These are phyloP conservation scores for Meteorus cinctellus DNA, from an alignment of 2,888 invertebrate genomes.

Conservation along the genomic window DNA sequence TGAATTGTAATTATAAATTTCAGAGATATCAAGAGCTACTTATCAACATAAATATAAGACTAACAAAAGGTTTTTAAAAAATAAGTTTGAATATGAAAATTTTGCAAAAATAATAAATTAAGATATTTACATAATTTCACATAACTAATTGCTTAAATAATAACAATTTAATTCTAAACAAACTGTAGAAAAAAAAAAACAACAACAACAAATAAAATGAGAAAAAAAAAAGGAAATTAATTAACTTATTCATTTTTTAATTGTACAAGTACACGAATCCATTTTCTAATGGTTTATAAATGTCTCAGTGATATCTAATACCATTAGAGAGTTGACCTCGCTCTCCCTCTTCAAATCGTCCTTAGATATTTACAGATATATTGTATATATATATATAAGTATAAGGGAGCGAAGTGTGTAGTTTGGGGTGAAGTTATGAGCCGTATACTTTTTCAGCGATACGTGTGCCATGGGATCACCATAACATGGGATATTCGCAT, in stretches of 20 bases:
- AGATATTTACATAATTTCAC: too few species aligned
- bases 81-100: too few species aligned
- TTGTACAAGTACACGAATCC: background rate
- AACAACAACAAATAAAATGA: too few species aligned
- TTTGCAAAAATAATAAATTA: too few species aligned
- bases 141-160: too few species aligned
- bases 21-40: too few species aligned
- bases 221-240: background rate
- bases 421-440: constrained; percentile 64
- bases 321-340: constrained; percentile 56
- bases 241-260: constrained; percentile 1
- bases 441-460: constrained; percentile 59
- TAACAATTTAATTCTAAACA: too few species aligned
- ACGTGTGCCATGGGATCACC: constrained; percentile 71
- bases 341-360: constrained; percentile 24
- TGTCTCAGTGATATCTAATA: constrained; percentile 62
- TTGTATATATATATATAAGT: constrained; percentile 2
- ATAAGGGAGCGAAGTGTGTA: constrained; percentile 53
- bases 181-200: too few species aligned
- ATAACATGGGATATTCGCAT: constrained; percentile 71
- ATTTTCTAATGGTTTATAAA: constrained; percentile 11
- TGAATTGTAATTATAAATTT: too few species aligned
- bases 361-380: constrained; percentile 7
- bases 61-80: too few species aligned
- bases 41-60: too few species aligned